These are phyloP conservation scores for Eumacrocentrus americanus DNA, from an alignment of 2,888 invertebrate species.

Conservation along the genomic window DNA sequence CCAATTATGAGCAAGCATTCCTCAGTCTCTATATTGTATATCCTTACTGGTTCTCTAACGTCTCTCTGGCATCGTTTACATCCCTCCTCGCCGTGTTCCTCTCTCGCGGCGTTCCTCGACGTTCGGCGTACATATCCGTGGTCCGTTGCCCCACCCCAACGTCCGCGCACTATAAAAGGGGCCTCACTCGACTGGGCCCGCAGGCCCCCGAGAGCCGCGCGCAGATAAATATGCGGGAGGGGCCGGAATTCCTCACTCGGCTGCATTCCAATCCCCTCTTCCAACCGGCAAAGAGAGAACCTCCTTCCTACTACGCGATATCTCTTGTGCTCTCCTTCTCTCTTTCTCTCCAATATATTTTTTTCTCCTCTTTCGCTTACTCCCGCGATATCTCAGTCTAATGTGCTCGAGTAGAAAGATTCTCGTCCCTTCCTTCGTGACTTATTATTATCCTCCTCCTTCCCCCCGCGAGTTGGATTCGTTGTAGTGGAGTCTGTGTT, in stretches of 20 bases:
- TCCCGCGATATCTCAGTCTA: background rate
- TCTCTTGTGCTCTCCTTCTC: slow-evolving; percentile 25
- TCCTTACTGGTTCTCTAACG: slow-evolving; percentile 65
- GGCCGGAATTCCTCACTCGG: slow-evolving; percentile 62
- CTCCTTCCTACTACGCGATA: slow-evolving; percentile 24
- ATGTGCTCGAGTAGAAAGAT: background rate
- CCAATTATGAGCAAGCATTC: slow-evolving; percentile 54
- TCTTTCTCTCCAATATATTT: slow-evolving; percentile 16
- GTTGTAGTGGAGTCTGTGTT: no score
- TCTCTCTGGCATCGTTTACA: slow-evolving; percentile 42
- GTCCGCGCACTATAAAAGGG: slow-evolving; percentile 42
- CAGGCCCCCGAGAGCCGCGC: slow-evolving; percentile 52
- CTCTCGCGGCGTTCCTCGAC: slow-evolving; percentile 19
- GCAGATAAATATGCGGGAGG: slow-evolving; percentile 62
- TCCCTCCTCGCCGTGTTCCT: slow-evolving; percentile 23
- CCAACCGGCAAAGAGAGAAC: slow-evolving; percentile 39
- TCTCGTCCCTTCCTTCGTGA: background rate
- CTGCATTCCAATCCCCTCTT: slow-evolving; percentile 59
- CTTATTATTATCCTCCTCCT: background rate
- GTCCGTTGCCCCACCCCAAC: slow-evolving; percentile 49
- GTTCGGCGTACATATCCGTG: slow-evolving; percentile 20
- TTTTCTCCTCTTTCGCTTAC: background rate
- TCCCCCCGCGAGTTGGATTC: no score
- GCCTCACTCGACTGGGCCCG: slow-evolving; percentile 41
- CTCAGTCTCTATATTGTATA: slow-evolving; percentile 59